These are phyloP conservation scores for Heliconius hortense DNA, from an alignment of 2,888 invertebrate genomes.

Conservation along the genomic window DNA sequence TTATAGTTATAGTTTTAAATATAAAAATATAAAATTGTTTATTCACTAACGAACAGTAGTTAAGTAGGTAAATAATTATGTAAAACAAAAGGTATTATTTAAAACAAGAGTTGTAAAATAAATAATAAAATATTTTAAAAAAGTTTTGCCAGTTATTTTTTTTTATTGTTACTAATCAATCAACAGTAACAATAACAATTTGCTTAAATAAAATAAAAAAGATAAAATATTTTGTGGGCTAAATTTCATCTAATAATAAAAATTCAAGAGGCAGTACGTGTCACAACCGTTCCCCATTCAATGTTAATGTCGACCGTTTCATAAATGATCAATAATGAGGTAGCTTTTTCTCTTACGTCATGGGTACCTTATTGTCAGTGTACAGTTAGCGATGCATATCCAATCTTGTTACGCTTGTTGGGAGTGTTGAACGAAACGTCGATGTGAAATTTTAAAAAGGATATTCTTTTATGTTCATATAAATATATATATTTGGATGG, in stretches of 20 bases:
- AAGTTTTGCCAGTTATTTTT: no score
- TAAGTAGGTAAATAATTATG: no score
- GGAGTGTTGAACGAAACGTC: slow-evolving; percentile 6
- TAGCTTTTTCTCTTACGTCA: slow-evolving; percentile 39
- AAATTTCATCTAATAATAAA: slow-evolving; percentile 8
- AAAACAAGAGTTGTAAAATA: background rate
- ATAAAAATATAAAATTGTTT: background rate
- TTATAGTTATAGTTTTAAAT: background rate
- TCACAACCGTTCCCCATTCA: slow-evolving; percentile 54
- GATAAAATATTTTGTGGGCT: background rate
- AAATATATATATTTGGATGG: background rate
- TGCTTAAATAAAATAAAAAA: background rate
- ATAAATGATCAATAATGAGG: slow-evolving; percentile 25
- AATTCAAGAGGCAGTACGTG: slow-evolving; percentile 33
- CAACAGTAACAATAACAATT: background rate
- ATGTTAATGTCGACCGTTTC: slow-evolving; percentile 53
- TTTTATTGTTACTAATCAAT: no score
- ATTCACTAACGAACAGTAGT: no score
- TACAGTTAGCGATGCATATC: slow-evolving; percentile 34
- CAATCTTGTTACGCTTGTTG: slow-evolving; percentile 23
- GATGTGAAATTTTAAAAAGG: background rate
- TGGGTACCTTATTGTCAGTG: slow-evolving; percentile 36
- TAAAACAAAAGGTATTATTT: no score
- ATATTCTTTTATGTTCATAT: background rate
- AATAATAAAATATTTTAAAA: background rate